A percentile compares a stretch with the other conserved stretches of the same genome.
These are phyloP conservation scores for Lasioglossum oenotherae DNA, from an alignment of 2,888 invertebrate genomes.

Conservation along the genomic window DNA sequence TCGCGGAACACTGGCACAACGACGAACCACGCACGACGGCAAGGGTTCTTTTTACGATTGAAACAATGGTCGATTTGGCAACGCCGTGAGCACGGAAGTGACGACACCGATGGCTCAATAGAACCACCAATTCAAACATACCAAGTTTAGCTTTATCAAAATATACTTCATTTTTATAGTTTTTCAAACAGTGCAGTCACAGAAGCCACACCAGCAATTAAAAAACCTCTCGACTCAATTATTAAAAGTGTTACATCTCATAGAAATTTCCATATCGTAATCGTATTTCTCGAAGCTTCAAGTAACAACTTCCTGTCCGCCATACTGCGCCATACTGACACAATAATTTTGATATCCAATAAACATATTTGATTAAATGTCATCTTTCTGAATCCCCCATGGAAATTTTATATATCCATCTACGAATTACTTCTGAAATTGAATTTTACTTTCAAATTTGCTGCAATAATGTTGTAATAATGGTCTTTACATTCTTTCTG, in stretches of 20 bases:
- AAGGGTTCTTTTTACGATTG: slow-evolving; percentile 19
- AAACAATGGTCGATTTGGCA: slow-evolving; percentile 55
- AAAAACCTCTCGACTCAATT: neutral
- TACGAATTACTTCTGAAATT: neutral
- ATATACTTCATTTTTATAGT: neutral
- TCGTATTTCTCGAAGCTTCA: neutral
- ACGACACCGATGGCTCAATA: slow-evolving; percentile 41
- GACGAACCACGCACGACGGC: slow-evolving; percentile 2
- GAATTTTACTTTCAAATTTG: neutral
- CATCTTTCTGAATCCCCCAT: neutral
- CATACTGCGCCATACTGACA: slow-evolving; percentile 29
- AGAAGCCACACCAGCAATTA: neutral
- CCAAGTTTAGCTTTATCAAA: neutral
- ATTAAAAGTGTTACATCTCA: neutral
- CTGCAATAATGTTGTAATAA: neutral
- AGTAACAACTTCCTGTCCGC: slow-evolving; percentile 49
- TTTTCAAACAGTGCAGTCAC: neutral
- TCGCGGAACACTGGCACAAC: slow-evolving; percentile 29
- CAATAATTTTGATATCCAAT: neutral
- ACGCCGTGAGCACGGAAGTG: slow-evolving; percentile 55
- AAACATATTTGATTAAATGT: neutral
- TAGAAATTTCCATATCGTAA: neutral
- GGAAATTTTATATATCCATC: neutral
- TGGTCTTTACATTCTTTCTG: neutral
- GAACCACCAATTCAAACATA: slow-evolving; percentile 44